Percentiles rank a stretch among this genome's conserved stretches.
Evolutionary conservation across 2,113 vertebrate species (phyloP).

Genomic region (Bufo bufo): DNA sequence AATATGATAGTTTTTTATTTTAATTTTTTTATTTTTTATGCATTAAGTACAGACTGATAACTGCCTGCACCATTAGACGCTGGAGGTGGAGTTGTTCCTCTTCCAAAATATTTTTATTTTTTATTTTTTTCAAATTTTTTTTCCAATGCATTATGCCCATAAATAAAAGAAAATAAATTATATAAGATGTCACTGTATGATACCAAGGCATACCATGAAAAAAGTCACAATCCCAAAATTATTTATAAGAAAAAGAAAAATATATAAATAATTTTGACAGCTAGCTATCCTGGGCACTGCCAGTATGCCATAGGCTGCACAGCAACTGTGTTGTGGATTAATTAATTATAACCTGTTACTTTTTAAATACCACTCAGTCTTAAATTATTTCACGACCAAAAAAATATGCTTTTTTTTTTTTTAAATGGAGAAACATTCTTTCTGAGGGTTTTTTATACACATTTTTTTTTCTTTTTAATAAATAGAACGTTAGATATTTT

Average conservation of each 20-base stretch:
- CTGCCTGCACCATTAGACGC: constrained; percentile 36
- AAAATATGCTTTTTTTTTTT: constrained; percentile 30
- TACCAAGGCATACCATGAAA: neutral
- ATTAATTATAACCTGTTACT: neutral
- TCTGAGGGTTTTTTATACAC: constrained; percentile 48
- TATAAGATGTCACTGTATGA: constrained; percentile 24
- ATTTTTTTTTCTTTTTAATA: constrained; percentile 40
- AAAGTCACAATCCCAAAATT: neutral
- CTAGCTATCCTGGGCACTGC: constrained; percentile 7
- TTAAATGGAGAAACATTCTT: neutral
- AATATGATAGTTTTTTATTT: constrained; percentile 15
- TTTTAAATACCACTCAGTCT: constrained; percentile 27
- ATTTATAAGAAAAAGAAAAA: neutral
- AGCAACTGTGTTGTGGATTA: neutral
- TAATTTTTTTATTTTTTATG: neutral
- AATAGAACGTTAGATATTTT: constrained; percentile 57
- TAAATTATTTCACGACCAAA: constrained; percentile 40
- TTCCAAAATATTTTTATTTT: neutral
- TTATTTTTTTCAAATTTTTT: neutral
- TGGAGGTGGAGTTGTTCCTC: constrained; percentile 2
- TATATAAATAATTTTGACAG: neutral
- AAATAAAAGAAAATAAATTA: neutral
- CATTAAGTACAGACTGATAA: constrained; percentile 27
- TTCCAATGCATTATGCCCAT: neutral
- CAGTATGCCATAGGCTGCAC: neutral